phyloP scores from a whole-genome alignment of 2,888 invertebrate species.

The Ochropacha duplaris region DNA sequence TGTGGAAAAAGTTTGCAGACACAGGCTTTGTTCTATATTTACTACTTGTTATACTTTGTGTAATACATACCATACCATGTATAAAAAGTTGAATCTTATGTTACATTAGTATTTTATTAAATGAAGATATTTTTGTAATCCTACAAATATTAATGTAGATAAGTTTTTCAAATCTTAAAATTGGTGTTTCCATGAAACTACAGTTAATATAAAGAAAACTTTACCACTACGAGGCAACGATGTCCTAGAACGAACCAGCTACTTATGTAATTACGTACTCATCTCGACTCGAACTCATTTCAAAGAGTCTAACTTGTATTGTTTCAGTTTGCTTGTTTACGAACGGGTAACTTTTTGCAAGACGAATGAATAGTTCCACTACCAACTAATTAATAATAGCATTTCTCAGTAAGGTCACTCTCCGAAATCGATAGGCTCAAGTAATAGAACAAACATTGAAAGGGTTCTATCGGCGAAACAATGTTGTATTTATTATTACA shows the following conservation, averaged over 20 bases:
- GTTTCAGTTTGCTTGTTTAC: conserved; percentile 44
- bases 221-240: conserved; percentile 26
- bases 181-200: not conserved
- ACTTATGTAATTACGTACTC: conserved; percentile 56
- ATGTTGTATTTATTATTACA: not conserved
- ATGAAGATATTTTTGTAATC: no score
- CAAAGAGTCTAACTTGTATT: conserved; percentile 57
- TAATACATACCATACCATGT: no score
- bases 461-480: not conserved
- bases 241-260: conserved; percentile 28
- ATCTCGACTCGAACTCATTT: conserved; percentile 43
- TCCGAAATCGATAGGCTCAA: not conserved
- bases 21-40: no score
- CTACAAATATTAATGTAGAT: not conserved
- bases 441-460: not conserved
- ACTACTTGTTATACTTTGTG: no score
- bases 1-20: no score
- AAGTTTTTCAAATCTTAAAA: not conserved
- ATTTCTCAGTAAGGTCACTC: conserved; percentile 5
- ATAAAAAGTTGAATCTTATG: no score
- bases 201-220: conserved; percentile 13
- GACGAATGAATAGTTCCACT: conserved; percentile 25
- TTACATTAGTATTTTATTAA: no score
- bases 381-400: conserved; percentile 26
- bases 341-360: conserved; percentile 15